Evolutionary conservation across 2,888 invertebrate species (phyloP).

Genomic region (Calameuta filiformis): DNA sequence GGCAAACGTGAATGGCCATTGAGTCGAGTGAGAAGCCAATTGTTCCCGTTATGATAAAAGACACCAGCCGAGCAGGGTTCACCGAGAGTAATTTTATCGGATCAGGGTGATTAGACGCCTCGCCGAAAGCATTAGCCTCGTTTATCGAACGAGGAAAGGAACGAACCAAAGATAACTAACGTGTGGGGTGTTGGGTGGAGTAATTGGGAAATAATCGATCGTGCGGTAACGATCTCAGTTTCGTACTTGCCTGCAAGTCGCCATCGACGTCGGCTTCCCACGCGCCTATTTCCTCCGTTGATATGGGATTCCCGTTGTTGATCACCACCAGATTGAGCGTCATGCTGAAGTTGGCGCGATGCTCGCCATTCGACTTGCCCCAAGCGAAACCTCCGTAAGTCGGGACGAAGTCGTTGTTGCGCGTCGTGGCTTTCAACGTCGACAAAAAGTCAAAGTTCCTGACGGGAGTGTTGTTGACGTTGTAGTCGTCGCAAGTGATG

Average conservation of each 20-base stretch:
- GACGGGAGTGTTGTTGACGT: conserved; percentile 80
- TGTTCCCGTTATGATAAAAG: background rate
- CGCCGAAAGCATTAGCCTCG: background rate
- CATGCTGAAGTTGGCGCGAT: conserved; percentile 51
- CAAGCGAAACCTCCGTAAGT: conserved; percentile 51
- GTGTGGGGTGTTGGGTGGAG: background rate
- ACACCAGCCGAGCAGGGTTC: background rate
- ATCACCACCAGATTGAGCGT: conserved; percentile 70
- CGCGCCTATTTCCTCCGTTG: conserved; percentile 76
- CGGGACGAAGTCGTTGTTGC: conserved; percentile 36
- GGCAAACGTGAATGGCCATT: background rate
- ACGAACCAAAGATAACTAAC: background rate
- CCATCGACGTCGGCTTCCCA: conserved; percentile 83
- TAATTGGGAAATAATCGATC: background rate
- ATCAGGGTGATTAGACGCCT: background rate
- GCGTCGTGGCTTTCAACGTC: conserved; percentile 33
- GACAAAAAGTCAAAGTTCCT: conserved; percentile 74
- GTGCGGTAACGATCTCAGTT: background rate
- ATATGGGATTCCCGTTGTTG: conserved; percentile 78
- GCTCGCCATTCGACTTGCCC: conserved; percentile 52
- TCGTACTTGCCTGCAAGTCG: conserved; percentile 68
- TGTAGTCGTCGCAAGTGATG: conserved; percentile 82
- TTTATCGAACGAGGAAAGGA: background rate
- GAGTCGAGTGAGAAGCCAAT: background rate
- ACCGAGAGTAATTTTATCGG: too few relatives aligned